Evolutionary conservation across 1,140 invertebrate species (phyloP), one percentile per base, ranked within the genome.

Genomic region (Maconellicoccus hirsutus): DNA sequence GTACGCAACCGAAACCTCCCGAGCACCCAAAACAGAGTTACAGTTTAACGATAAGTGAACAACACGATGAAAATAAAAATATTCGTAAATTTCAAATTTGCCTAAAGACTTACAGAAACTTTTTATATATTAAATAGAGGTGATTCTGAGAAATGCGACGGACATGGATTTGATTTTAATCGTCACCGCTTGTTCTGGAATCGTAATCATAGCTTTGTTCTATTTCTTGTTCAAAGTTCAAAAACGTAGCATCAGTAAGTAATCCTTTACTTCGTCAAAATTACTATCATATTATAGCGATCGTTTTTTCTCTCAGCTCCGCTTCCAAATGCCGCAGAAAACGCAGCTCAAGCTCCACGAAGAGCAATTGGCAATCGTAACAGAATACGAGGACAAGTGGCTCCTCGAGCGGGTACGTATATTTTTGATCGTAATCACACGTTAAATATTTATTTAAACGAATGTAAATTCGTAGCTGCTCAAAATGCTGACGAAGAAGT

Each of bases 401-500:
- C 29, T 23, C 21, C 71, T 66, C 66, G 71, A 71, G 59, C 59
- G 21, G 59, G 71, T 27, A 72, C 69, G 4, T 61, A 14, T 27
- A 27, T 26, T 27, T 63, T 71, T 33, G 10, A 66, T 71, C 23
- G 52, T 33, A n/a, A n/a, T n/a, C n/a, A n/a, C n/a, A n/a, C n/a
- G n/a, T 10, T 38, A n/a, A 23, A 6, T 1, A 19, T 66, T 63
- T 22, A 10, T 25, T 25, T 19, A 12, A 19, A 6, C 59, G 22
- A 70, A 70, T 66, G 12, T 33, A n/a, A n/a, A n/a, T 52, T 72
- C 59, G 61, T 38, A 52, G 72, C 29, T 69, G 72, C 19, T 71
- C 71, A 71, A 21, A 72, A 70, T 25, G 76, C 74, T 10, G 73
- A 76, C 29, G 73, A 74, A 59, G 73, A 72, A 19, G 70, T 73